Evolutionary conservation across 2,888 invertebrate genomes (phyloP).

Genomic region (Heliothis peltigera): DNA sequence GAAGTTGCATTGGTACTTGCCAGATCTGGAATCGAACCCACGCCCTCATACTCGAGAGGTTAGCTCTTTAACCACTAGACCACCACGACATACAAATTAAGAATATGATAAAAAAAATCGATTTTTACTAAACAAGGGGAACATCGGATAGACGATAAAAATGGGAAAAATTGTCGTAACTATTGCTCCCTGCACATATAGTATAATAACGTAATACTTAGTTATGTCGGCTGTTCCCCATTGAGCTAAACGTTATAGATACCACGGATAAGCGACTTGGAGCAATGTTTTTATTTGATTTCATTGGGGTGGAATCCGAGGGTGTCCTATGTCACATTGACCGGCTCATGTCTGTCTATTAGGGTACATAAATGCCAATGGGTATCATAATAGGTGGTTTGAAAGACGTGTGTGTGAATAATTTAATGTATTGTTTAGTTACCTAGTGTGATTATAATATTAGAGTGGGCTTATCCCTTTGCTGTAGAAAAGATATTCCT

Average conservation of each 20-base stretch:
- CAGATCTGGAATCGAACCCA: no score
- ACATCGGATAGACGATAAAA: neutral
- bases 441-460: conserved; percentile 17
- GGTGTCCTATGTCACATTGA: conserved; percentile 81
- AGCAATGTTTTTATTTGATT: conserved; percentile 84
- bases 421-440: conserved; percentile 50
- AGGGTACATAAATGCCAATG: conserved; percentile 78
- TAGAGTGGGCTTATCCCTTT: neutral
- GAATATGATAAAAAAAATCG: conserved; percentile 3
- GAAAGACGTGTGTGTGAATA: conserved; percentile 69
- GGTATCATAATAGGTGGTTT: conserved; percentile 72
- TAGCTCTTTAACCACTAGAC: no score
- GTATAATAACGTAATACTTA: conserved; percentile 38
- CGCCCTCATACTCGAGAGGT: no score
- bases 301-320: conserved; percentile 73
- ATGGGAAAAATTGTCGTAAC: neutral
- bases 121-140: neutral
- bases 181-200: neutral
- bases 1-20: no score
- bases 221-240: conserved; percentile 57
- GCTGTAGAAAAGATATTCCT: neutral
- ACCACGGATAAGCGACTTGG: conserved; percentile 67
- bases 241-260: conserved; percentile 61
- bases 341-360: conserved; percentile 81
- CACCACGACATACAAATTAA: conserved; percentile 6